Evolutionary conservation across 1,140 invertebrate genomes (phyloP).

Genomic region (Scaptomyza montana): DNA sequence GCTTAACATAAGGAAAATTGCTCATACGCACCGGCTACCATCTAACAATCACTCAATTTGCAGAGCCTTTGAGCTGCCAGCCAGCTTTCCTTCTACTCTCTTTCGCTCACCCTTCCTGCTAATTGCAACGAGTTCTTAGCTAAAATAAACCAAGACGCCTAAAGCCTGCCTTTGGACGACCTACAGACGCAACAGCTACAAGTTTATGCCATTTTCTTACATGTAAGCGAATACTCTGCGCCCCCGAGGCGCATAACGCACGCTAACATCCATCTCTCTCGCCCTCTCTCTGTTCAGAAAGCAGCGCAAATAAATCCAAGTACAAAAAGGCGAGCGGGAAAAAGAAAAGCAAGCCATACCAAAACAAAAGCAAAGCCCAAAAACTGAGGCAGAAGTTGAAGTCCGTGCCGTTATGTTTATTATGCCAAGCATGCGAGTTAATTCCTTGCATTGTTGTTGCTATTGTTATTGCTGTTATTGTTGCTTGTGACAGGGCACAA

Average conservation of each 20-base stretch:
- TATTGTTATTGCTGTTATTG: conserved; percentile 8
- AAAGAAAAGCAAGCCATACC: neutral
- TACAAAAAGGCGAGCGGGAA: conserved; percentile 12
- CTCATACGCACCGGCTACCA: conserved; percentile 36
- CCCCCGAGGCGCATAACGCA: conserved; percentile 48
- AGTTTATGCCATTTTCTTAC: conserved; percentile 72
- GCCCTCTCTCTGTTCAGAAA: neutral
- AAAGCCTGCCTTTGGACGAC: neutral
- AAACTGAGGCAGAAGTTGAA: conserved; percentile 39
- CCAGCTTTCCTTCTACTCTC: neutral
- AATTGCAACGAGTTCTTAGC: conserved; percentile 47
- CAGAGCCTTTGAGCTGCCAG: conserved; percentile 35
- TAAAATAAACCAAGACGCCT: neutral
- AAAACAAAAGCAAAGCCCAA: conserved; percentile 10
- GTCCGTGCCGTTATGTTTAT: conserved; percentile 68
- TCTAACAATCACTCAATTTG: conserved; percentile 62
- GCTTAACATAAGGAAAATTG: conserved; percentile 16
- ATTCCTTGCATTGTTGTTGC: conserved; percentile 66
- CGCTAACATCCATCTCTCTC: conserved; percentile 17
- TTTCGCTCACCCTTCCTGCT: conserved; percentile 46
- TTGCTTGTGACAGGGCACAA: conserved; percentile 34
- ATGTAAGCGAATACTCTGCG: conserved; percentile 33
- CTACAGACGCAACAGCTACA: conserved; percentile 57
- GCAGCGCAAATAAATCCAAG: conserved; percentile 39
- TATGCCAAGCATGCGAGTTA: conserved; percentile 79